Evolutionary conservation across 2,797 vertebrate genomes (phyloP).

Genomic region (Pseudomugil gertrudae): DNA sequence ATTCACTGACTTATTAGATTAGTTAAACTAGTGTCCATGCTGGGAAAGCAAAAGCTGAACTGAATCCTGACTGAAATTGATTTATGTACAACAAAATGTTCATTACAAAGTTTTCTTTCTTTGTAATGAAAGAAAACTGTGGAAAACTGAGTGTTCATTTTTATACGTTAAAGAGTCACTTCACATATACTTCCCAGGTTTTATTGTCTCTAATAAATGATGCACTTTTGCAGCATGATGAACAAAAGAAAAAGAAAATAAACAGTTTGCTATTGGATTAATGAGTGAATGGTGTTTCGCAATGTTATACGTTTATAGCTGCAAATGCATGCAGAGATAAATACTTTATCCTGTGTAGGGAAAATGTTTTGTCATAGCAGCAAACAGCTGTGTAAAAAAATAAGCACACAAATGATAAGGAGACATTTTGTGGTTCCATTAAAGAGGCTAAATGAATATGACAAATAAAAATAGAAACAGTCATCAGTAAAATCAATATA

Average conservation of each 20-base stretch:
- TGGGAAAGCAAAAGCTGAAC: conserved; percentile 35
- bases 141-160: no score
- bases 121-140: background rate
- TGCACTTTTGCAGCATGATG: no score
- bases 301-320: background rate
- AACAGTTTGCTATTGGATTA: background rate
- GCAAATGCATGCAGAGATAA: background rate
- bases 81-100: conserved; percentile 15
- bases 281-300: no score
- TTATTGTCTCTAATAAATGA: no score
- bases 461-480: background rate
- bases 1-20: conserved; percentile 70
- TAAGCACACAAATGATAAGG: background rate
- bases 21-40: conserved; percentile 40
- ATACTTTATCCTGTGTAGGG: background rate
- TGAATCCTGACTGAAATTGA: conserved; percentile 28
- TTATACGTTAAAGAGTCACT: no score
- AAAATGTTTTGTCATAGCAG: background rate
- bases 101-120: conserved; percentile 10
- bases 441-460: background rate
- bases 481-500: background rate
- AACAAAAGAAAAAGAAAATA: no score
- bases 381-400: background rate
- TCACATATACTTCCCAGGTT: no score
- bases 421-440: background rate